A percentile compares a stretch with the other conserved stretches of the same genome.
Conservation (phyloP, 2,888 invertebrate genomes). For the Ennomos fuscantarius region DNA sequence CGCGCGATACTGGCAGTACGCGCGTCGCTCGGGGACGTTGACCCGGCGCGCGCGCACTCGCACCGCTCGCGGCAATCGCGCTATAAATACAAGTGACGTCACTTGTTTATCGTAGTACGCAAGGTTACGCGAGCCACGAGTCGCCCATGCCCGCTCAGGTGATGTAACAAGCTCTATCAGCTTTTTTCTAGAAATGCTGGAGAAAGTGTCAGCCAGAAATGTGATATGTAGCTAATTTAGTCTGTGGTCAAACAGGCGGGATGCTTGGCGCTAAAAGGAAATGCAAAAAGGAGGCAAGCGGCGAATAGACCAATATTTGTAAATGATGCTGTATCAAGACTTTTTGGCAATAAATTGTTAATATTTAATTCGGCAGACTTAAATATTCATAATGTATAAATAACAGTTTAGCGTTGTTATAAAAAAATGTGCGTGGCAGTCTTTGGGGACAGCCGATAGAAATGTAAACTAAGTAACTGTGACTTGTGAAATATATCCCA, state of each 20-base stretch:
- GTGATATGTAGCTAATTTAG: not conserved
- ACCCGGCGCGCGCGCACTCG: slow-evolving; percentile 65
- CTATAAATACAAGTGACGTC: slow-evolving; percentile 80
- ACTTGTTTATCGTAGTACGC: slow-evolving; percentile 82
- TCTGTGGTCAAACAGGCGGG: not conserved
- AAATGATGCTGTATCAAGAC: too few species aligned
- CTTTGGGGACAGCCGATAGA: too few species aligned
- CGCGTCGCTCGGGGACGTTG: slow-evolving; percentile 70
- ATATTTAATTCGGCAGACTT: too few species aligned
- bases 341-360: too few species aligned
- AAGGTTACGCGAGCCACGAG: slow-evolving; percentile 76
- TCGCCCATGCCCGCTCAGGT: slow-evolving; percentile 47
- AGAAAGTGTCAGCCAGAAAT: slow-evolving; percentile 1
- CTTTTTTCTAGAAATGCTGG: slow-evolving; percentile 13
- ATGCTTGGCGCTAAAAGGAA: too few species aligned
- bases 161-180: slow-evolving; percentile 26
- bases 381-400: too few species aligned
- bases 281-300: too few species aligned
- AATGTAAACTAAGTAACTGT: too few species aligned
- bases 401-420: too few species aligned
- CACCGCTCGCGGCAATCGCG: slow-evolving; percentile 65
- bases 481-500: too few species aligned
- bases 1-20: slow-evolving; percentile 19
- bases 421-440: too few species aligned
- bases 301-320: too few species aligned